Base-by-base conservation (phyloP, 2,888 invertebrate genomes). In the Abscondita cerata region DNA sequence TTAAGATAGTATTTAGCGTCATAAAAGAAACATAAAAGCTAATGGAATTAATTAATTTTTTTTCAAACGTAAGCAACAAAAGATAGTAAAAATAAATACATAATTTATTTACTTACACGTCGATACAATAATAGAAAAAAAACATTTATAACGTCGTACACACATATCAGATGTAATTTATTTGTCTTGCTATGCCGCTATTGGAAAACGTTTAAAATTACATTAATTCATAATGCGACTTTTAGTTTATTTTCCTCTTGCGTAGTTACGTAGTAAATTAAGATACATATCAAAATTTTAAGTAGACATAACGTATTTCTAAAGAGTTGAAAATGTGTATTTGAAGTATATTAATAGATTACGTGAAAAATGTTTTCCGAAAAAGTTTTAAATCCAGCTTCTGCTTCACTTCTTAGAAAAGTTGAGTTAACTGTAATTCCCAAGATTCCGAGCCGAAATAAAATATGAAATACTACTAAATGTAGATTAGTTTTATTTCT, bases 401-500 rank as follows among this genome's bases (percentile, higher is more conserved):
- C 68, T 69, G 66, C 56, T 52, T 72, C 68, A 71, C 69, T 69
- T 68, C 68, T 69, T 64, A 62, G 33, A 50, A 48, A 65, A 63
- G 56, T 67, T 65, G 36, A 63, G 62, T 46, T 40, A 64, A 68
- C 68, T 69, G 53, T 65, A 70, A 68, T 66, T 70, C 67, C 64
- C 65, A 38, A 65, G 65, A 58, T 62, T 55, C 59, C 36, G 44
- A 54, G 60, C 60, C 58, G 44, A 69, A 68, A 73, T 72, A 72
- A 73, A 73, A 73, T 73, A 73, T 73, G 72, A 71, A 71, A 73
- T 72, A 72, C 72, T 72, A 71, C 72, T 72, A 72, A 76, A 76
- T 76, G 75, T 67, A 76, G 75, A 76, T 76, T 74, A 76, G 75
- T 75, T 74, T 73, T 73, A 75, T 75, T 75, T 70, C 68, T 68